Conservation (phyloP, 2,113 vertebrate species). For the Mastomys natalensis region DNA sequence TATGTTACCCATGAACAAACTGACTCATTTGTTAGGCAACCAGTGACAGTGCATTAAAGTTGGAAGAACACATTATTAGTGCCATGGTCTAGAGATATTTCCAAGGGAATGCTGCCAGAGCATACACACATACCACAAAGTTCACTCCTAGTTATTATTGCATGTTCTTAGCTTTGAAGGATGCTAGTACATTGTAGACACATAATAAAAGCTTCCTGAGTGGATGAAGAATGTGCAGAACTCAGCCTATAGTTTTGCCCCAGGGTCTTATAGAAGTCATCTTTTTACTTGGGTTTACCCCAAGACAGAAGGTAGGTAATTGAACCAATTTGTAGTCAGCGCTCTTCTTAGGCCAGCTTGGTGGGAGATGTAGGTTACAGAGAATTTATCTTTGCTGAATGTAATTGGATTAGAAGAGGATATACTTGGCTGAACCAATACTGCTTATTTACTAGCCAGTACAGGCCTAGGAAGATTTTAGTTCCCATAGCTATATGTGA, state of each 20-base stretch:
- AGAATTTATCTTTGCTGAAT: constrained; percentile 68
- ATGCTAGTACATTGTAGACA: not conserved
- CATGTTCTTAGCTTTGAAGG: not conserved
- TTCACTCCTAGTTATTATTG: not conserved
- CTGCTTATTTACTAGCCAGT: constrained; percentile 67
- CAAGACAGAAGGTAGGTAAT: not conserved
- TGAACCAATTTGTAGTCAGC: not conserved
- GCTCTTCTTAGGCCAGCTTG: not conserved
- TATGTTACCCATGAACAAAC: not conserved
- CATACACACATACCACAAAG: rapidly evolving
- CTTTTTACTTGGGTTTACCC: not conserved
- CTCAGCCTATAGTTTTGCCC: not conserved
- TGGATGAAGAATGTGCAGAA: not conserved
- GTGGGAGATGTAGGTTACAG: constrained; percentile 40
- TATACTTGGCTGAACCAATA: constrained; percentile 69
- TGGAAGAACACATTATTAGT: not conserved
- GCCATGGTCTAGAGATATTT: not conserved
- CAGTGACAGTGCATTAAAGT: not conserved
- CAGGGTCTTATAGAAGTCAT: not conserved
- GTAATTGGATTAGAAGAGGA: constrained; percentile 84
- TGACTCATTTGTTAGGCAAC: not conserved
- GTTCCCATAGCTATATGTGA: constrained; percentile 12
- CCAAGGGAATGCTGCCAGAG: not conserved
- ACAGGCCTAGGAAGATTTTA: constrained; percentile 70
- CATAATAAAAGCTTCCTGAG: not conserved